A percentile compares a stretch with the other conserved stretches of the same genome.
These are phyloP conservation scores for Leptopilina clavipes DNA, from an alignment of 1,140 invertebrate genomes.

Conservation along the genomic window DNA sequence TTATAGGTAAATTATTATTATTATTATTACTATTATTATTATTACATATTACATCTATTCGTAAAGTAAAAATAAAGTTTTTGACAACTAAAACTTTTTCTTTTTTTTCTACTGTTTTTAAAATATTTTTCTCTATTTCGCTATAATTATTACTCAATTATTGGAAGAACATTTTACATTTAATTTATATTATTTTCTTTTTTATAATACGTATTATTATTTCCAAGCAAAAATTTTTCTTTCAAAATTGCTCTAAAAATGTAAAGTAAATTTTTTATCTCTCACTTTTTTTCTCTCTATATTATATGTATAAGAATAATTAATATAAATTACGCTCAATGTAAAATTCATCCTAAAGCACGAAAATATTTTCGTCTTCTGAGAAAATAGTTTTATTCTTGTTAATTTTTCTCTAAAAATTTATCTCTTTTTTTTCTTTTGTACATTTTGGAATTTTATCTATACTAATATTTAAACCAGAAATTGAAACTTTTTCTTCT, in stretches of 20 bases:
- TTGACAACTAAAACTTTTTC: too few species aligned
- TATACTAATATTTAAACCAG: background rate
- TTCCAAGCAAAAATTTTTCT: background rate
- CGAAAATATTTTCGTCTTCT: background rate
- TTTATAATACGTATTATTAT: background rate
- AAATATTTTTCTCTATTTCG: too few species aligned
- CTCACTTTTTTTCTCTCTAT: background rate
- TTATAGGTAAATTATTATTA: background rate
- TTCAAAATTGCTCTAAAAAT: background rate
- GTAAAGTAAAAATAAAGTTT: background rate
- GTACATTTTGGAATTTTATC: conserved; percentile 11
- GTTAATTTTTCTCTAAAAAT: background rate
- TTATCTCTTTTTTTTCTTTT: background rate
- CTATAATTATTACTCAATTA: too few species aligned
- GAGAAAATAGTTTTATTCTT: conserved; percentile 13
- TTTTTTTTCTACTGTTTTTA: too few species aligned
- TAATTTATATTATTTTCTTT: too few species aligned
- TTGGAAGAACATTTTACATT: too few species aligned
- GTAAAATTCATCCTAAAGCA: conserved; percentile 26
- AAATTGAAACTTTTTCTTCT: conserved; percentile 21
- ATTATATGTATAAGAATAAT: too few species aligned
- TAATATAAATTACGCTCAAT: conserved; percentile 11
- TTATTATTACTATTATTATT: too few species aligned
- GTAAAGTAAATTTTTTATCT: background rate
- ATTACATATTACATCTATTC: too few species aligned